These are phyloP conservation scores for Sardina pilchardus DNA, from an alignment of 2,113 vertebrate species.

Conservation along the genomic window DNA sequence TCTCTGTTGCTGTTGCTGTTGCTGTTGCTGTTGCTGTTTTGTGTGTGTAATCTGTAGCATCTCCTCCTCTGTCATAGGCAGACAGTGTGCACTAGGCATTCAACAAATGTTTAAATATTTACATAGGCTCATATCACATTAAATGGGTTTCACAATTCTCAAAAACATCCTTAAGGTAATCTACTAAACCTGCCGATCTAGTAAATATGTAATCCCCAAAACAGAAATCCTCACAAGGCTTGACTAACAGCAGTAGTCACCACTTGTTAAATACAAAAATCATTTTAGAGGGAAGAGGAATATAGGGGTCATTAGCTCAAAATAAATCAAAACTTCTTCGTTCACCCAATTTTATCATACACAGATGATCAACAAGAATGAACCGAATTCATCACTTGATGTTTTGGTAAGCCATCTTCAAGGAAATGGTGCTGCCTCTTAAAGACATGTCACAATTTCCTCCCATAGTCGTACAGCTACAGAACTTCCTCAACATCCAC, in stretches of 20 bases:
- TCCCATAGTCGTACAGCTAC: neutral
- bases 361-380: neutral
- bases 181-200: no score
- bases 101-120: slow-evolving; percentile 5
- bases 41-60: neutral
- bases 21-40: no score
- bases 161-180: no score
- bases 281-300: neutral
- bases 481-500: neutral
- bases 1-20: neutral
- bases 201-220: no score
- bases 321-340: neutral
- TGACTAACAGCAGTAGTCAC: neutral
- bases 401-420: neutral
- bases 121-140: neutral
- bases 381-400: neutral
- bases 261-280: neutral
- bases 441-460: neutral
- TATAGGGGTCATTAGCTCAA: neutral
- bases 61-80: neutral
- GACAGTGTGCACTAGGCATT: neutral
- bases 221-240: neutral
- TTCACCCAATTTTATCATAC: neutral
- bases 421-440: neutral
- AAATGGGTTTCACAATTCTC: neutral